Conservation (phyloP, 2,113 vertebrate genomes). For the Delphinapterus leucas region DNA sequence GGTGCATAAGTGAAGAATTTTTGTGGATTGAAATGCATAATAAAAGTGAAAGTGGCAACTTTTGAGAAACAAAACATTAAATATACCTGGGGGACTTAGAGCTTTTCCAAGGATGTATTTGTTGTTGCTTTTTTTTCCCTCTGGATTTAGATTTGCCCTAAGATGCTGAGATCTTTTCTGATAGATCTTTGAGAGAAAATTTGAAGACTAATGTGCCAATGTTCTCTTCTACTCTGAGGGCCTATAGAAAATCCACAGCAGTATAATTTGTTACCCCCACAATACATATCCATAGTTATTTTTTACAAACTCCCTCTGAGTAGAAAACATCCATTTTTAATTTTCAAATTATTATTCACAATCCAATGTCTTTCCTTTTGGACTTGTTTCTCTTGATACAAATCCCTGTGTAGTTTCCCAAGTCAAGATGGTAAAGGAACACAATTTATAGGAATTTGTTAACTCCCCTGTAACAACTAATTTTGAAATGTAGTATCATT, state of each 20-base stretch:
- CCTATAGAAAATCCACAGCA: background rate
- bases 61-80: conserved; percentile 14
- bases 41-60: background rate
- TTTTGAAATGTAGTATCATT: background rate
- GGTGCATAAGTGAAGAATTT: background rate
- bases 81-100: background rate
- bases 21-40: background rate
- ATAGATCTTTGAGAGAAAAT: background rate
- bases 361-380: background rate
- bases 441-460: background rate
- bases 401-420: background rate
- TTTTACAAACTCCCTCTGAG: background rate
- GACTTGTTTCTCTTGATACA: background rate
- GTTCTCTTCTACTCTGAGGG: background rate
- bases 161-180: background rate
- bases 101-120: background rate
- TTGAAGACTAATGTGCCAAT: background rate
- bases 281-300: background rate
- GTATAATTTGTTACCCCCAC: background rate
- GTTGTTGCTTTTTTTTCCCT: background rate
- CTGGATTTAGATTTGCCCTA: background rate
- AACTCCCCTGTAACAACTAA: background rate
- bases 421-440: background rate
- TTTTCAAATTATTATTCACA: background rate
- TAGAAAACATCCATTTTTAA: background rate